A percentile compares a stretch with the other conserved stretches of the same genome.
phyloP scores from a whole-genome alignment of 2,113 vertebrate species.

The Rhombomys opimus region DNA sequence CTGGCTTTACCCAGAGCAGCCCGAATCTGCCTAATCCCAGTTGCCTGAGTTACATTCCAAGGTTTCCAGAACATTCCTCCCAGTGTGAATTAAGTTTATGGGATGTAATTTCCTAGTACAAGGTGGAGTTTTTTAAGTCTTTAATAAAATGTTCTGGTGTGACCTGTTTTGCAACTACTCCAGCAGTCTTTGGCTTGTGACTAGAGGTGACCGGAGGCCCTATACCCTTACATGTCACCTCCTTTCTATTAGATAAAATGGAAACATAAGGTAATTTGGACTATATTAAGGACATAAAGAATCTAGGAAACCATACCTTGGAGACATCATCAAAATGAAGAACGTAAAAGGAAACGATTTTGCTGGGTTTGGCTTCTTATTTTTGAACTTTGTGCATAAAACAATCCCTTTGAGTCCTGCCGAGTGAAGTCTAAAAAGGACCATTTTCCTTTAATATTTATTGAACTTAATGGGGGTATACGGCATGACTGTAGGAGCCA shows the following conservation, averaged over 20 bases:
- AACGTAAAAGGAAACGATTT: slow-evolving; percentile 80
- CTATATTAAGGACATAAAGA: slow-evolving; percentile 74
- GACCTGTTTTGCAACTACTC: slow-evolving; percentile 47
- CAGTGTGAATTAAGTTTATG: slow-evolving; percentile 53
- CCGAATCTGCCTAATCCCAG: background rate
- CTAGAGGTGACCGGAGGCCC: slow-evolving; percentile 57
- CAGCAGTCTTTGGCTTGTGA: slow-evolving; percentile 65
- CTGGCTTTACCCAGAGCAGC: background rate
- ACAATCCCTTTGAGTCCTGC: slow-evolving; percentile 69
- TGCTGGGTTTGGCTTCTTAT: slow-evolving; percentile 75
- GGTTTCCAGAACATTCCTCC: background rate
- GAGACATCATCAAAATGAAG: slow-evolving; percentile 82
- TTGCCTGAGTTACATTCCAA: background rate
- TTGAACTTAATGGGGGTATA: slow-evolving; percentile 51
- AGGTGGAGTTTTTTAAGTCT: background rate
- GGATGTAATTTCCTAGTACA: slow-evolving; percentile 17
- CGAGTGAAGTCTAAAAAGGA: slow-evolving; percentile 66
- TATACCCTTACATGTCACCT: slow-evolving; percentile 65
- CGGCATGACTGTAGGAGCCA: slow-evolving; percentile 33
- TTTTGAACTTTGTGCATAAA: slow-evolving; percentile 78
- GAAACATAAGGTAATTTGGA: slow-evolving; percentile 79
- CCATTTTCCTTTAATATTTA: slow-evolving; percentile 75
- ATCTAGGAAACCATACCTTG: slow-evolving; percentile 73
- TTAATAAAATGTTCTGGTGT: slow-evolving; percentile 48
- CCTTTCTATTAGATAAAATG: slow-evolving; percentile 70